These are phyloP conservation scores for Mycalesis mineus DNA, from an alignment of 2,888 invertebrate species.

Conservation along the genomic window DNA sequence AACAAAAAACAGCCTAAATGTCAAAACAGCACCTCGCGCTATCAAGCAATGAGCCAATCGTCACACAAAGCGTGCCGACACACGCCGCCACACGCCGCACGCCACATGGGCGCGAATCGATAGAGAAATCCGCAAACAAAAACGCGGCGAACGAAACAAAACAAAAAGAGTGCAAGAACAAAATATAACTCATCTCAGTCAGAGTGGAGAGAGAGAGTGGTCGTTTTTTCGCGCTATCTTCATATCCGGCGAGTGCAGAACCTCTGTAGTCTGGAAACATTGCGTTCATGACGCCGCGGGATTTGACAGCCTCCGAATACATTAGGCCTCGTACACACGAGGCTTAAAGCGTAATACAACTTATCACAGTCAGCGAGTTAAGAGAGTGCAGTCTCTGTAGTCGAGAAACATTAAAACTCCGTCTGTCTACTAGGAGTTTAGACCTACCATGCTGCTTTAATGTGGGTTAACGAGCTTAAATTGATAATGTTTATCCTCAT, in stretches of 20 bases:
- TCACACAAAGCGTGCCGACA: neutral
- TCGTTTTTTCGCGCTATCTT: conserved; percentile 73
- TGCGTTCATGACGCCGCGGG: conserved; percentile 15
- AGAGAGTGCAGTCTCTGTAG: no score
- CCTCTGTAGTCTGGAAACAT: conserved; percentile 20
- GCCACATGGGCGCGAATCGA: conserved; percentile 44
- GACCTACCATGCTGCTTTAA: no score
- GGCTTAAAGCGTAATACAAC: no score
- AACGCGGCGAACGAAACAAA: conserved; percentile 48
- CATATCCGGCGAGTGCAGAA: conserved; percentile 57
- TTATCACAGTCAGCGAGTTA: no score
- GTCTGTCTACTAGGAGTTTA: no score
- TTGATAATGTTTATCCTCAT: no score
- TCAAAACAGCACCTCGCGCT: neutral
- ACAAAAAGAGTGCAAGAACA: conserved; percentile 50
- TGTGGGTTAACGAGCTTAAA: no score
- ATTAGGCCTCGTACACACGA: conserved; percentile 6
- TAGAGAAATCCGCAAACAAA: conserved; percentile 43
- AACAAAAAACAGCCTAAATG: neutral
- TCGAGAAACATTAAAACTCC: no score
- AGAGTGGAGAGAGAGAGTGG: conserved; percentile 39
- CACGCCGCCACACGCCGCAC: neutral
- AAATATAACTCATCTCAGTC: conserved; percentile 51
- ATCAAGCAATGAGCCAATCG: neutral
- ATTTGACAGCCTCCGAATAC: conserved; percentile 14